Evolutionary conservation across 2,888 invertebrate species (phyloP).

Genomic region (Conops quadrifasciatus): DNA sequence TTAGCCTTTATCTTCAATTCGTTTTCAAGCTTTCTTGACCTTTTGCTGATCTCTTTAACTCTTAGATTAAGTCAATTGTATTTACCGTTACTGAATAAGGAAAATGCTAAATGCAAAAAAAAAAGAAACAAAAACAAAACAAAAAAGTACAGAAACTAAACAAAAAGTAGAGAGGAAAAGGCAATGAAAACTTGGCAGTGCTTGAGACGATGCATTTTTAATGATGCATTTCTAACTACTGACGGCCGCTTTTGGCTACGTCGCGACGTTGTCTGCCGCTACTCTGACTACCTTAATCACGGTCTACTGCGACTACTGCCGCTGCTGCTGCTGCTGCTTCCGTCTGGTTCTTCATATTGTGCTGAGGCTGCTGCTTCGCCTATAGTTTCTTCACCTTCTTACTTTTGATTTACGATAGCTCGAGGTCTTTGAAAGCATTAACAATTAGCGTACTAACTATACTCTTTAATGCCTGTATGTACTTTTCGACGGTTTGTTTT

Average conservation of each 20-base stretch:
- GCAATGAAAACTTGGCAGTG: no score
- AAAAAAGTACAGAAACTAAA: no score
- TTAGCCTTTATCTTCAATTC: no score
- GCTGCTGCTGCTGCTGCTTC: not conserved
- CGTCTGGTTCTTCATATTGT: no score
- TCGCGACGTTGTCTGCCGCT: not conserved
- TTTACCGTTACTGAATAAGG: no score
- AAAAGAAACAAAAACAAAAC: no score
- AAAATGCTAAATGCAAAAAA: no score
- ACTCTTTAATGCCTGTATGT: not conserved
- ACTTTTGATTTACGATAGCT: not conserved
- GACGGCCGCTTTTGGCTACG: not conserved
- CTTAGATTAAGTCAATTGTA: no score
- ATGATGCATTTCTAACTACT: not conserved
- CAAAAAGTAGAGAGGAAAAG: no score
- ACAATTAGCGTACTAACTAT: not conserved
- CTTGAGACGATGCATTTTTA: no score
- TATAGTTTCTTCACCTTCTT: slow-evolving; percentile 17
- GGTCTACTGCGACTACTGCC: not conserved
- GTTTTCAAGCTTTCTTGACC: no score
- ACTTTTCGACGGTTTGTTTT: not conserved
- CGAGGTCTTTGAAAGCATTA: slow-evolving; percentile 20
- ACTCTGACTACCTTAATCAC: not conserved
- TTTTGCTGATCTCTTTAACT: no score
- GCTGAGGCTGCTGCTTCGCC: not conserved